Percentiles rank a stretch among this genome's conserved stretches.
These are phyloP conservation scores for Batillaria attramentaria DNA, from an alignment of 1,140 invertebrate genomes.

Conservation along the genomic window DNA sequence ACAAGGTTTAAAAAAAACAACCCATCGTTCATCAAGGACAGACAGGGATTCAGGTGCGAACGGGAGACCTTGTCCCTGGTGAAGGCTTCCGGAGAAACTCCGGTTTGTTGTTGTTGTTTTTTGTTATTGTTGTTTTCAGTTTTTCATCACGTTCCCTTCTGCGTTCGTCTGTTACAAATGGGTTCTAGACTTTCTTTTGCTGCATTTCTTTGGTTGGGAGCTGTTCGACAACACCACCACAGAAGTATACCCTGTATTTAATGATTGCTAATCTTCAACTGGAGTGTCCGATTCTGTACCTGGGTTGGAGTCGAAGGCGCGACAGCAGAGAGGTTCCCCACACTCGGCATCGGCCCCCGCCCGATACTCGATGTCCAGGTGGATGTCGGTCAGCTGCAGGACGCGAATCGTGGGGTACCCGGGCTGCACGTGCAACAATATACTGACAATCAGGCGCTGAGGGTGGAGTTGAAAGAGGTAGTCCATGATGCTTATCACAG, in stretches of 20 bases:
- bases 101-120: background rate
- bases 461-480: background rate
- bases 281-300: background rate
- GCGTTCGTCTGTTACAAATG: background rate
- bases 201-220: too few species aligned
- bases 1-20: background rate
- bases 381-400: slow-evolving; percentile 85
- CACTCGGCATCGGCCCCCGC: slow-evolving; percentile 80
- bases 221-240: too few species aligned
- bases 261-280: background rate
- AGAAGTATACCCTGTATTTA: too few species aligned
- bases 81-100: too few species aligned
- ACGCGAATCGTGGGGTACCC: slow-evolving; percentile 71
- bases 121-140: background rate
- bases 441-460: too few species aligned
- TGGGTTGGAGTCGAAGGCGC: slow-evolving; percentile 74
- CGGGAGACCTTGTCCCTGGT: too few species aligned
- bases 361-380: slow-evolving; percentile 84
- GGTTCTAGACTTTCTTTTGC: too few species aligned
- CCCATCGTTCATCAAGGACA: background rate
- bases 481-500: background rate
- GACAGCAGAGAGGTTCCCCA: slow-evolving; percentile 84
- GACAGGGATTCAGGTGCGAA: background rate
- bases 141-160: background rate
- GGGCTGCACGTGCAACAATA: slow-evolving; percentile 43